Evolutionary conservation across 2,797 vertebrate genomes (phyloP), one percentile per base, ranked within the genome.

Genomic region (Ispidina picta): DNA sequence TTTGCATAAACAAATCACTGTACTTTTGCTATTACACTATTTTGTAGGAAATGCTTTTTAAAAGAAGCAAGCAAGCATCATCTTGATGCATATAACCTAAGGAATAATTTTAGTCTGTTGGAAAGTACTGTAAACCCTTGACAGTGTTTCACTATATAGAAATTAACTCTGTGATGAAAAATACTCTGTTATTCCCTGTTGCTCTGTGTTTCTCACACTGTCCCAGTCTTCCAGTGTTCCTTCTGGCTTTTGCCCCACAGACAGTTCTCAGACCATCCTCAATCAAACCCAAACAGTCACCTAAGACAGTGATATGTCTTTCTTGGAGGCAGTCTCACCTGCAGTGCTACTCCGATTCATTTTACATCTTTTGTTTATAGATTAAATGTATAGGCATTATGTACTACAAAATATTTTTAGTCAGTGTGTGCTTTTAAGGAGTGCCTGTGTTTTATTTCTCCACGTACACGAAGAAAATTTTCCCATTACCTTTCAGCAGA

Each of bases 401-500:
- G 19, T 78, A 55, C 55, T 37, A 29, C 28, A 29, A 3, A 1
- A 13, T 46, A 15, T 73, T 73, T 92, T 56, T 46, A 68, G 51
- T 19, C 51, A 15, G 3, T 18, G 9, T 72, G 14, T 58, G 33
- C 37, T 76, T 87, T 85, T 85, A 77, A 83, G 52, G 39, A 80
- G 15, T 46, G n/a, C 43, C 46, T 83, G 0, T 44, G 43, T 79
- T 90, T 71, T 85, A 39, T 77, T 93, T 89, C 46, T 89, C 48
- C 62, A 66, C 3, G 4, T 71, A 49, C 21, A 86, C 83, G 72
- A 72, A 90, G 73, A 89, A 89, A 60, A 70, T 44, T 56, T 89
- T 81, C 65, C 39, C 51, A 31, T 83, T 93, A 56, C 28, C 43
- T 83, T 94, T 83, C 64, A 92, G 62, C 60, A 59, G 79, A 92